Conservation (phyloP, 2,888 invertebrate species). For the Chrysolina americana region DNA sequence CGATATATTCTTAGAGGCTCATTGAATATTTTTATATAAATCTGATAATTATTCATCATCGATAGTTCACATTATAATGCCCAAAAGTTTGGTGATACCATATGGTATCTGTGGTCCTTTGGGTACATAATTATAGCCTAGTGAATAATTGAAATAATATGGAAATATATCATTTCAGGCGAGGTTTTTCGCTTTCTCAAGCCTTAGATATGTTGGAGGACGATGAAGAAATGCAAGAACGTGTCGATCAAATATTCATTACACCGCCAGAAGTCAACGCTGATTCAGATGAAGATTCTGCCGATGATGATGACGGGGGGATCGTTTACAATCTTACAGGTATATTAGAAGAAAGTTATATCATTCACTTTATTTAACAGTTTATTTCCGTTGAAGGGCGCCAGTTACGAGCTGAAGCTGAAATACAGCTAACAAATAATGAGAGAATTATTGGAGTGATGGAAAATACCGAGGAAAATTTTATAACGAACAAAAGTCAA, state of each 20-base stretch:
- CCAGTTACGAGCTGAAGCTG: background rate
- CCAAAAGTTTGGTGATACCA: background rate
- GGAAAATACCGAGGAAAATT: background rate
- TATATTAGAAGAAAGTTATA: background rate
- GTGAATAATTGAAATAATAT: background rate
- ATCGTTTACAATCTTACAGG: background rate
- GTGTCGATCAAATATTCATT: background rate
- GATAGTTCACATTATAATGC: background rate
- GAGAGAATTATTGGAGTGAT: background rate
- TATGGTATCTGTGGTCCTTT: background rate
- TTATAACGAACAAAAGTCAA: background rate
- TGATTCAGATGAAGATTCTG: too few relatives aligned
- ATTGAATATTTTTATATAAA: background rate
- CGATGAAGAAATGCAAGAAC: background rate
- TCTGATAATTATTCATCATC: background rate
- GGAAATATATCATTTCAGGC: background rate
- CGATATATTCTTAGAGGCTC: background rate
- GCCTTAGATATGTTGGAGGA: background rate
- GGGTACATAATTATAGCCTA: too few relatives aligned
- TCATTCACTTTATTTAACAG: background rate
- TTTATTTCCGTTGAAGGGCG: background rate
- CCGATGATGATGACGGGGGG: background rate
- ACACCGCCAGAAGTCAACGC: background rate
- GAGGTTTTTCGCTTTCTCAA: background rate
- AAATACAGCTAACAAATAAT: background rate